Base-by-base conservation (phyloP, 2,888 invertebrate genomes). In the Parascotia fuliginaria region DNA sequence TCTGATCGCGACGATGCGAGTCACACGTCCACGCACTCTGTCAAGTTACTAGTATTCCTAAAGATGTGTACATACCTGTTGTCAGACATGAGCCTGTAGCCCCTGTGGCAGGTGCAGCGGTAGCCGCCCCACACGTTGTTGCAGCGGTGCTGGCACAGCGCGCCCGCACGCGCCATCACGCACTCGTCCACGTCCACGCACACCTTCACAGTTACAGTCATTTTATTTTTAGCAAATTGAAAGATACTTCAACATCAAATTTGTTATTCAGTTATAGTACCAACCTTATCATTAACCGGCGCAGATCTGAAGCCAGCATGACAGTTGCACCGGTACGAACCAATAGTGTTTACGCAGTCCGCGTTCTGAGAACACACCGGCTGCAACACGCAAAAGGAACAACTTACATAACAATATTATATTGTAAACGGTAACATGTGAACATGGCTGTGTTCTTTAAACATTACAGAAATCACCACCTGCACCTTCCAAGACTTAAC, bases 121-220 rank as follows among this genome's bases (percentile, higher is more conserved):
- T 96, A 98, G 0, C 97, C 94, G 0, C 99, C 99, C 95, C 97
- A 97, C 0, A 95, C 94, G 81, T 99, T 99, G 49, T 96, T 94
- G 79, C 99, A 99, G 24, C 94, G 94, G 60, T 99, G 99, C 71
- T 97, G 96, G 73, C 99, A 99, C 0, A 92, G 82, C 0, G 78
- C 59, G 0, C 87, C 87, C 0, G 75, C 36, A 0, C 83, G 70
- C 0, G 81, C 64, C 14, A 83, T 87, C 1, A 76, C 58, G 59
- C 96, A 96, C 65, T 96, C 96, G 70, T 96, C 94, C 9, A 96
- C 93, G 62, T 96, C 96, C 76, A 91, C 73, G 57, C 94, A 94
- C 3, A 90, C 92, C 91, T 91, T 2, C 9, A 19, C 19, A 19
- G 19, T 19, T 33, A 7, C 28, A 9, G 11, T 2, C 28, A 19